Conservation (phyloP, 1,140 invertebrate genomes). For the Adelges cooleyi region DNA sequence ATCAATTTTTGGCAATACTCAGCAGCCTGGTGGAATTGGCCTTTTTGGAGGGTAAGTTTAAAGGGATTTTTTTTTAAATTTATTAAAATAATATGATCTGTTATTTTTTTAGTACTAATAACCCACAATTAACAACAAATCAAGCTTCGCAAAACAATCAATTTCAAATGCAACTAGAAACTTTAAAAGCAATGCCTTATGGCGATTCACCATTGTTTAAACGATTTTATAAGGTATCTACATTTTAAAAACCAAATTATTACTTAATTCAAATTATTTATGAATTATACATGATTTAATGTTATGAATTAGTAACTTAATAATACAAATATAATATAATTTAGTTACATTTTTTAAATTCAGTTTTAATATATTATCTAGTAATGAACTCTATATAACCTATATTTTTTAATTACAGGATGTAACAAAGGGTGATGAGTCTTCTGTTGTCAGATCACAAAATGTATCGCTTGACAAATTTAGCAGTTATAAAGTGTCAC, state of each 20-base stretch:
- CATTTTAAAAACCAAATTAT: not conserved
- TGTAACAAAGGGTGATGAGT: slow-evolving; percentile 18
- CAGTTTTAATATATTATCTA: too few species aligned
- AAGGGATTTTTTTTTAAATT: not conserved
- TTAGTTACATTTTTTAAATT: too few species aligned
- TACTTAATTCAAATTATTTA: not conserved
- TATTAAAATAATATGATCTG: not conserved
- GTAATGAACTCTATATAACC: too few species aligned
- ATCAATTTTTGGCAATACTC: slow-evolving; percentile 3
- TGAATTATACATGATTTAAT: too few species aligned
- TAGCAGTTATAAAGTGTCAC: slow-evolving; percentile 19
- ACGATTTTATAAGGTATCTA: slow-evolving; percentile 17
- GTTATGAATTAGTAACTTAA: too few species aligned
- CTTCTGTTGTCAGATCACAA: slow-evolving; percentile 12
- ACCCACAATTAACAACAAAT: slow-evolving; percentile 1
- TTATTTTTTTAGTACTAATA: slow-evolving; percentile 12
- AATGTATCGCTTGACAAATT: slow-evolving; percentile 18
- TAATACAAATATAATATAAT: too few species aligned
- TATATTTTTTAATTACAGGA: not conserved
- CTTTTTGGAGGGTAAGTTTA: slow-evolving; percentile 16
- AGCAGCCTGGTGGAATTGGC: slow-evolving; percentile 7
- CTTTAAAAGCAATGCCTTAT: slow-evolving; percentile 56
- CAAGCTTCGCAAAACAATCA: slow-evolving; percentile 41
- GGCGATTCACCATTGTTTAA: slow-evolving; percentile 66
- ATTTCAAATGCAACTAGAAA: slow-evolving; percentile 42